Base-by-base conservation (phyloP, 2,888 invertebrate species). In the Dicyrtoma fusca region DNA sequence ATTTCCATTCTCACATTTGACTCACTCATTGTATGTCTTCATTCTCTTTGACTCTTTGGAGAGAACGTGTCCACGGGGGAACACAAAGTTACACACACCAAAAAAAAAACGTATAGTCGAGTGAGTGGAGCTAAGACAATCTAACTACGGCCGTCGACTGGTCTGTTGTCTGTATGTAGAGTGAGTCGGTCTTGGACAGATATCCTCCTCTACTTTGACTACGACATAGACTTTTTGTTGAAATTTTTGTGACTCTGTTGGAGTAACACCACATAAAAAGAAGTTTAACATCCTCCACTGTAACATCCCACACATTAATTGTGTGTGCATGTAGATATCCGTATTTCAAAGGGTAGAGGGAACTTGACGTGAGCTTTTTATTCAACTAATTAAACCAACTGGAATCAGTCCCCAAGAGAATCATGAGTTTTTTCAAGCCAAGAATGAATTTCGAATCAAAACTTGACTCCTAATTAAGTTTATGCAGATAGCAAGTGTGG, bases 1-100 rank as follows among this genome's bases (percentile, higher is more conserved):
- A 19, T 44, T 64, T 71, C 47, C 49, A 26, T 61, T 63, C 55
- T 55, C 62, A 70, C 70, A 63, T 57, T 71, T 49, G 49, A 26
- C 45, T 55, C 21, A 70, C 45, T 69, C 45, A n/a, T 26, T 51
- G 26, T 57, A 26, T 25, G 17, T 69, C 44, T 21, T 62, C 69
- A 23, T 61, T 45, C 68, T 53, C 17, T 34, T 34, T 34, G 4
- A 17, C 17, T 53, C 17, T 21, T 19, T 21, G 55, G 23, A 55
- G 55, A 55, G 34, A 55, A 55, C 17, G 55, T 55, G 55, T 55
- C 55, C 21, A 23, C 21, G 5, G 55, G 21, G 55, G 21, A 55
- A 55, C 21, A 55, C 55, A 51, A 51, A 51, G 21, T 10, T 19
- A 51, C 17, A 34, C 8, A 5, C 8, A 34, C 34, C 34, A 34